Conservation (phyloP, 2,113 vertebrate genomes). For the Saiga tatarica region DNA sequence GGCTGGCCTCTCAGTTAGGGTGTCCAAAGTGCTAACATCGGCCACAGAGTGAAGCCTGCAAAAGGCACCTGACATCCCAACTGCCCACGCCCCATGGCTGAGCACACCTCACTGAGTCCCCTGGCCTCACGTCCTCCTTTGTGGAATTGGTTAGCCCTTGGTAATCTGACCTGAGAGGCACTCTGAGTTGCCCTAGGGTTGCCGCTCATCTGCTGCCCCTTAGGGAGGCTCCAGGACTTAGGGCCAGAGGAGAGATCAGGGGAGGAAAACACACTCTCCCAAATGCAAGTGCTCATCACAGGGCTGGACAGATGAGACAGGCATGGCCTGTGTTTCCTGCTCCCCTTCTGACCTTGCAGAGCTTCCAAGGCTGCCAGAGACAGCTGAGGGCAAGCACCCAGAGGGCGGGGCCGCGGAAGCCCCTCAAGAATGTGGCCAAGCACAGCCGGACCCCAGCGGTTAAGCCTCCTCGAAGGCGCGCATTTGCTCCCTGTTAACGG, state of each 20-base stretch:
- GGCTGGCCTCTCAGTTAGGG: background rate
- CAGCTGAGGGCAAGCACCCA: background rate
- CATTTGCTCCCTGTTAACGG: rapidly evolving
- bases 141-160: background rate
- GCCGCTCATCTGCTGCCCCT: background rate
- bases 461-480: rapidly evolving
- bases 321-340: background rate
- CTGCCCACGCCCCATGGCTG: background rate
- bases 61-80: background rate
- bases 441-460: background rate
- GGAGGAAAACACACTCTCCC: background rate
- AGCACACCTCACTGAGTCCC: background rate
- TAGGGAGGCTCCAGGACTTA: background rate
- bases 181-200: background rate
- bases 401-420: background rate
- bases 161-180: background rate
- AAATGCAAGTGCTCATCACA: background rate
- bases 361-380: background rate
- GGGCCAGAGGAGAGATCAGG: background rate
- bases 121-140: background rate
- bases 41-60: rapidly evolving
- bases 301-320: rapidly evolving
- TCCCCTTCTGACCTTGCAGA: background rate
- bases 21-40: background rate
- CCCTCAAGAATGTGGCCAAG: rapidly evolving